Evolutionary conservation across 2,888 invertebrate genomes (phyloP).

Genomic region (Molorchus minor): DNA sequence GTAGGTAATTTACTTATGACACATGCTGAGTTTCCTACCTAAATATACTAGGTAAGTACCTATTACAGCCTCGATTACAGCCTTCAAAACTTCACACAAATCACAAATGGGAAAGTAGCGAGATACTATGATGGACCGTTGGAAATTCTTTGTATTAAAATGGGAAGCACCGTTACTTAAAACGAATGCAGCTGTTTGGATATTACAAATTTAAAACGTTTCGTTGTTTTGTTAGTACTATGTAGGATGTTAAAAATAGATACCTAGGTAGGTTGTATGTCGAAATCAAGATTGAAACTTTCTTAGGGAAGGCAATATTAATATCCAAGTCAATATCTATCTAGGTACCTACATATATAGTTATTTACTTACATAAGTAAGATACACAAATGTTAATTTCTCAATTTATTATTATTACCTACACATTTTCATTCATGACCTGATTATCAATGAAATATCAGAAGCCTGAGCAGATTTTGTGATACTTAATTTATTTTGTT

Average conservation of each 20-base stretch:
- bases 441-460: background rate
- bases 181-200: slow-evolving; percentile 24
- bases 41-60: too few relatives aligned
- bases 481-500: slow-evolving; percentile 2
- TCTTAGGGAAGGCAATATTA: slow-evolving; percentile 16
- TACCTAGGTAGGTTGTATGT: too few relatives aligned
- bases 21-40: too few relatives aligned
- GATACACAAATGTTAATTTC: too few relatives aligned
- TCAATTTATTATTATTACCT: background rate
- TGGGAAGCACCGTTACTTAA: slow-evolving; percentile 32
- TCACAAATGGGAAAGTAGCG: too few relatives aligned
- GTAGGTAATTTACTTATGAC: too few relatives aligned
- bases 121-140: slow-evolving; percentile 34
- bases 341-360: background rate
- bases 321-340: background rate
- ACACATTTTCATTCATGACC: background rate
- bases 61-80: too few relatives aligned
- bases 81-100: too few relatives aligned
- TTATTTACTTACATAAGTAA: background rate
- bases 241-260: slow-evolving; percentile 15
- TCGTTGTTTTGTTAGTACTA: slow-evolving; percentile 11
- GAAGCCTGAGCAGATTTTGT: background rate
- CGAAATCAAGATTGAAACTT: background rate
- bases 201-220: slow-evolving; percentile 11
- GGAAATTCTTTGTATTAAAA: slow-evolving; percentile 31